phyloP scores from a whole-genome alignment of 2,113 vertebrate genomes.

The Connochaetes taurinus region DNA sequence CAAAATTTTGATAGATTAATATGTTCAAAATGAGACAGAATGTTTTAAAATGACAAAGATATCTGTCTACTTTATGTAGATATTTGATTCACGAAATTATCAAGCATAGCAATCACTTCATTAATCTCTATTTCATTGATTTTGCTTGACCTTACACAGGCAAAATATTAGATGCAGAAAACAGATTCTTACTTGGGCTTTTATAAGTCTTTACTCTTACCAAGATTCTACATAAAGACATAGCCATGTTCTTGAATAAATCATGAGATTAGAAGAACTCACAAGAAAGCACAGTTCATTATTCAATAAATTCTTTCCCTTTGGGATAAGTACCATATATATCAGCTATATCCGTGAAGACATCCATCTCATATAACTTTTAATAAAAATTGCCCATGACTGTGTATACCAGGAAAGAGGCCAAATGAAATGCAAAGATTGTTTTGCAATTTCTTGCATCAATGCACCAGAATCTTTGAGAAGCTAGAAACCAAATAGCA shows the following conservation, averaged over 20 bases:
- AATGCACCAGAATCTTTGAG: background rate
- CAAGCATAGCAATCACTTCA: background rate
- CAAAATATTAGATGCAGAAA: background rate
- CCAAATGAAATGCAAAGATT: constrained; percentile 11
- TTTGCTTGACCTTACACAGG: background rate
- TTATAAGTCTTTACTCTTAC: background rate
- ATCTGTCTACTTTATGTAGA: background rate
- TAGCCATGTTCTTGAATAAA: background rate
- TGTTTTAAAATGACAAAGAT: background rate
- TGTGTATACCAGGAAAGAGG: background rate
- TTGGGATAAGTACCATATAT: background rate
- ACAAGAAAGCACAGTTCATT: background rate
- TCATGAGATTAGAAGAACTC: background rate
- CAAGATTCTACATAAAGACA: background rate
- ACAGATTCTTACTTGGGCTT: background rate
- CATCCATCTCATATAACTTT: background rate
- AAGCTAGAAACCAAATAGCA: background rate
- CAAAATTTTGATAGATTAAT: background rate
- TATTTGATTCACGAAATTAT: background rate
- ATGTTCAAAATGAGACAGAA: background rate
- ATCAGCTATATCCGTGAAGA: background rate
- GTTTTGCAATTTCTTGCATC: constrained; percentile 16
- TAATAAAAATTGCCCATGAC: background rate
- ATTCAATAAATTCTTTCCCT: background rate
- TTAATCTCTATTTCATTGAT: background rate